phyloP scores from a whole-genome alignment of 2,113 vertebrate genomes.

The Melanerpes aurifrons region DNA sequence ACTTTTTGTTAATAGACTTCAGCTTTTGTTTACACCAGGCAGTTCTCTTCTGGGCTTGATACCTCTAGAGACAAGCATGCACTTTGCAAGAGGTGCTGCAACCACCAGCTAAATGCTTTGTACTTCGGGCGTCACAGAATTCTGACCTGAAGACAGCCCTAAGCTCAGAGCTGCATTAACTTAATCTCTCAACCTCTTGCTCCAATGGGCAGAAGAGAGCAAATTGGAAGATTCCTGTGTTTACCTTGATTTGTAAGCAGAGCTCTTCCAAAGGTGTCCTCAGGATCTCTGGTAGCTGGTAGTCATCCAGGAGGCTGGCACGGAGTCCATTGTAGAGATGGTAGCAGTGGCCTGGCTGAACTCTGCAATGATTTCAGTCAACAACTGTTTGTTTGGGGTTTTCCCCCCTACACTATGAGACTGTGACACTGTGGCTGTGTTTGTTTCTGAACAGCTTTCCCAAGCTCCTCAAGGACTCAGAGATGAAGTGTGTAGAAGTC shows the following conservation, averaged over 20 bases:
- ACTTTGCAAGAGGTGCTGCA: neutral
- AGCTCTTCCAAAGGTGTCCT: conserved; percentile 96
- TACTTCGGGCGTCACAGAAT: neutral
- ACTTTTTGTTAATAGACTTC: neutral
- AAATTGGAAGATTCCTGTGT: neutral
- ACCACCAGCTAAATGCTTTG: neutral
- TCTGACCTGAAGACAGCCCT: neutral
- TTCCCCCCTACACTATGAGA: neutral
- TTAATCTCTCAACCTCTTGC: neutral
- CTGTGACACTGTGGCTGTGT: neutral
- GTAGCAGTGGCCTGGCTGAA: conserved; percentile 94
- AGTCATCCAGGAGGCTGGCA: conserved; percentile 91
- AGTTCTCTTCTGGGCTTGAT: neutral
- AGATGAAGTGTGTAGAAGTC: neutral
- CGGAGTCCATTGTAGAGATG: conserved; percentile 94
- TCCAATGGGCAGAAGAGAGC: neutral
- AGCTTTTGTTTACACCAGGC: neutral
- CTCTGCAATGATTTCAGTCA: conserved; percentile 75
- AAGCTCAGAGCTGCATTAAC: neutral
- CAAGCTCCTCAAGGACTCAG: neutral
- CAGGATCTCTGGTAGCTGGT: conserved; percentile 95
- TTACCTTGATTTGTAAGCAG: conserved; percentile 97
- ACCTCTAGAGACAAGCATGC: neutral
- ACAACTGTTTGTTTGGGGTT: neutral
- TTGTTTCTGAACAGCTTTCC: neutral